phyloP scores from a whole-genome alignment of 1,140 invertebrate species.

The Atta colombica region DNA sequence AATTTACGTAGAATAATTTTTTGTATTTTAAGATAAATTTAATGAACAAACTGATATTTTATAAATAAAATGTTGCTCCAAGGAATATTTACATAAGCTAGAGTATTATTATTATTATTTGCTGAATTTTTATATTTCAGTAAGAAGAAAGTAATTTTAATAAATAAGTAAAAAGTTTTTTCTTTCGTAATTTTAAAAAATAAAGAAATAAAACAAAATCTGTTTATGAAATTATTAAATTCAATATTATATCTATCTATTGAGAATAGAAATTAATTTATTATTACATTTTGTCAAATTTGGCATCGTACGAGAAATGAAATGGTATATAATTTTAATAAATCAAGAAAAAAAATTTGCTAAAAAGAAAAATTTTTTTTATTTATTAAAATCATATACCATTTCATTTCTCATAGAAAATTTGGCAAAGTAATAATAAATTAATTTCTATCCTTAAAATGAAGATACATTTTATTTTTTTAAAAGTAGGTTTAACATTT shows the following conservation, averaged over 20 bases:
- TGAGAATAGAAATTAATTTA: too few species aligned
- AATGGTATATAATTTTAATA: too few species aligned
- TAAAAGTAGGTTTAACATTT: neutral
- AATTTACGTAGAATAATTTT: neutral
- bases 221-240: neutral
- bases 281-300: too few species aligned
- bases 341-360: too few species aligned
- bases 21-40: neutral
- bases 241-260: too few species aligned
- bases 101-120: neutral
- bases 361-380: neutral
- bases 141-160: neutral
- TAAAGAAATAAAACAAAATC: neutral
- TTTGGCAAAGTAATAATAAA: neutral
- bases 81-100: neutral
- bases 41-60: neutral
- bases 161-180: neutral
- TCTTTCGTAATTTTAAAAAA: neutral
- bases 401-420: neutral
- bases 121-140: neutral
- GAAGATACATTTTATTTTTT: neutral
- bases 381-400: neutral
- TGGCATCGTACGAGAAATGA: too few species aligned
- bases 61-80: neutral
- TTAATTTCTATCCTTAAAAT: neutral